Evolutionary conservation across 2,888 invertebrate species (phyloP).

Genomic region (Rosalia funebris): DNA sequence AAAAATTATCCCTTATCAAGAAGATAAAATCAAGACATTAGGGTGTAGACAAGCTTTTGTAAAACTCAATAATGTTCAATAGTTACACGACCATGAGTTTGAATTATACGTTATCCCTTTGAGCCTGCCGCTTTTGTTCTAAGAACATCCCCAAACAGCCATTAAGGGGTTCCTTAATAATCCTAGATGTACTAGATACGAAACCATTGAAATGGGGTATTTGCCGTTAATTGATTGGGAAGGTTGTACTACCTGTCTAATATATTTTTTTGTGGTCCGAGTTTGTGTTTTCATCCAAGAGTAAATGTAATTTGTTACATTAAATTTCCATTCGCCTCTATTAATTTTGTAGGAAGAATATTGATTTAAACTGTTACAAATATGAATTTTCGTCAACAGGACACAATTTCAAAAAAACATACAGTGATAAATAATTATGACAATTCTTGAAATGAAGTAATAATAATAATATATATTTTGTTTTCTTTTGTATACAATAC

Average conservation of each 20-base stretch:
- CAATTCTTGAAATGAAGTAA: too few species aligned
- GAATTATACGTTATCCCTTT: slow-evolving; percentile 40
- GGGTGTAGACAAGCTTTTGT: background rate
- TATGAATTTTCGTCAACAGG: too few species aligned
- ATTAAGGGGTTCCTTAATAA: slow-evolving; percentile 36
- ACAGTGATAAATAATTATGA: too few species aligned
- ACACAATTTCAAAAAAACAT: too few species aligned
- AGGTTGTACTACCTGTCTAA: slow-evolving; percentile 4
- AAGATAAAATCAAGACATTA: slow-evolving; percentile 8
- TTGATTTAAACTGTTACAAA: too few species aligned
- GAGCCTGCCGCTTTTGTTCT: slow-evolving; percentile 41
- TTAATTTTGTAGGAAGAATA: too few species aligned
- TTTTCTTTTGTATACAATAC: too few species aligned
- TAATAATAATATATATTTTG: too few species aligned
- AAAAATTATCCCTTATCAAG: too few species aligned
- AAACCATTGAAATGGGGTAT: slow-evolving; percentile 27
- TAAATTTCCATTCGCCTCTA: too few species aligned
- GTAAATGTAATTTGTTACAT: background rate
- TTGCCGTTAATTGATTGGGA: slow-evolving; percentile 37
- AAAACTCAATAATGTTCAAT: slow-evolving; percentile 31
- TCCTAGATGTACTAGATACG: slow-evolving; percentile 38
- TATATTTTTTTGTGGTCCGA: background rate
- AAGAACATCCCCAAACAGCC: slow-evolving; percentile 39
- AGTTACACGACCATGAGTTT: slow-evolving; percentile 33
- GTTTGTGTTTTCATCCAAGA: slow-evolving; percentile 9